These are phyloP conservation scores for Catharus ustulatus DNA, from an alignment of 2,797 vertebrate species.

Conservation along the genomic window DNA sequence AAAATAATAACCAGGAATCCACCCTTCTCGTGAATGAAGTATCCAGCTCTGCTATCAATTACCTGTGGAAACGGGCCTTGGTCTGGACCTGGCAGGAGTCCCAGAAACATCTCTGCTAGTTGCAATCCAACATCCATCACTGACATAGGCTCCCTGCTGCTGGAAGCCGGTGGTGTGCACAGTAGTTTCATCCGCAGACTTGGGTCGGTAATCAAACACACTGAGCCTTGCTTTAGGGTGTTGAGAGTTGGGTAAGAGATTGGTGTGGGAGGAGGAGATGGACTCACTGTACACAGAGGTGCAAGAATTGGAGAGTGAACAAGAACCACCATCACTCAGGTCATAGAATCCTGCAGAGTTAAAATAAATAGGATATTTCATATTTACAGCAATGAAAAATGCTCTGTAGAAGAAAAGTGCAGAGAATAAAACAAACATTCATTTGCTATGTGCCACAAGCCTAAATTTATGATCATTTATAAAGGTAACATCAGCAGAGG, in stretches of 20 bases:
- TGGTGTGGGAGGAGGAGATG: conserved; percentile 82
- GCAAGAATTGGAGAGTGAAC: conserved; percentile 92
- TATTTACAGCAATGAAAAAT: neutral
- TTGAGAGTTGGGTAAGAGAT: conserved; percentile 73
- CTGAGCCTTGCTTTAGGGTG: conserved; percentile 61
- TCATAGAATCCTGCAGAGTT: conserved; percentile 89
- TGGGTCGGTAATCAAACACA: conserved; percentile 79
- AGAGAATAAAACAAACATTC: neutral
- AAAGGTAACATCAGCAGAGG: neutral
- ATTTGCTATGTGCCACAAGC: neutral
- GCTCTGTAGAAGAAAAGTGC: neutral
- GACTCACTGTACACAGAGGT: conserved; percentile 93
- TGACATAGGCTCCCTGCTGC: conserved; percentile 71
- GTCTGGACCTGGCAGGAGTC: conserved; percentile 74
- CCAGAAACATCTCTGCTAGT: conserved; percentile 41
- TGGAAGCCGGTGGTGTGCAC: conserved; percentile 77
- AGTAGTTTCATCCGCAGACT: conserved; percentile 87
- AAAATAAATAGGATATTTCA: conserved; percentile 11
- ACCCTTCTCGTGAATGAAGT: neutral
- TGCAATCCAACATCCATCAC: conserved; percentile 75
- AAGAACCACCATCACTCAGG: conserved; percentile 91
- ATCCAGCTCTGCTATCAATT: conserved; percentile 1
- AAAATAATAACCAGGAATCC: neutral
- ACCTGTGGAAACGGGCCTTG: conserved; percentile 95
- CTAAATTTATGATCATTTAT: neutral